These are phyloP conservation scores for Tamias sibiricus DNA, from an alignment of 2,113 vertebrate genomes.

Conservation along the genomic window DNA sequence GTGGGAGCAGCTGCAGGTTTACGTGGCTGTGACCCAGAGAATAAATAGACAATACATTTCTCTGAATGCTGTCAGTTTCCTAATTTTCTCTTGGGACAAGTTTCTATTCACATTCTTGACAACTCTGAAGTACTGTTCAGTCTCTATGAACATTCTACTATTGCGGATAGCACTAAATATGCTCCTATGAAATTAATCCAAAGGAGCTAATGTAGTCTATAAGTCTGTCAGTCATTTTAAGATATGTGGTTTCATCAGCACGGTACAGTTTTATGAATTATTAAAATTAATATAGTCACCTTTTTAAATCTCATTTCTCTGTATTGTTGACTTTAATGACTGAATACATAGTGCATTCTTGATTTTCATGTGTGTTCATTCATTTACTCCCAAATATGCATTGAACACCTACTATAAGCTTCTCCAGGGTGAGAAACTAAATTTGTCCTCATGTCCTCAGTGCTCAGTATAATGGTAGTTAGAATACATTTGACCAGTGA, in stretches of 20 bases:
- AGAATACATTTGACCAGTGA: background rate
- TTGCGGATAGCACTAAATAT: constrained; percentile 5
- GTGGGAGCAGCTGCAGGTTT: constrained; percentile 48
- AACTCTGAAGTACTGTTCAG: background rate
- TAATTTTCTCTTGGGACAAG: constrained; percentile 38
- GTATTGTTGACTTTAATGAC: background rate
- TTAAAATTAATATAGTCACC: background rate
- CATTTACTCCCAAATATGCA: background rate
- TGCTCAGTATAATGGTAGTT: background rate
- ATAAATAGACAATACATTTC: background rate
- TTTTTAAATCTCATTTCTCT: background rate
- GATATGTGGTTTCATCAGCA: background rate
- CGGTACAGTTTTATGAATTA: background rate
- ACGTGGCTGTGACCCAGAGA: background rate
- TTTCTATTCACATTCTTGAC: background rate
- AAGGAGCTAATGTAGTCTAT: background rate
- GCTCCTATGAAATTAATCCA: background rate
- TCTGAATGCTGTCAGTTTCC: constrained; percentile 54
- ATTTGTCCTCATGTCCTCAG: background rate
- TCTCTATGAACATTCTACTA: background rate
- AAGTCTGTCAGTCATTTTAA: background rate
- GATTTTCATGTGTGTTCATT: background rate
- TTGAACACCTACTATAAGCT: background rate
- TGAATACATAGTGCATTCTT: background rate
- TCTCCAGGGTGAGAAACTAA: background rate